These are phyloP conservation scores for Anas platyrhynchos DNA, from an alignment of 2,113 vertebrate genomes.

Conservation along the genomic window DNA sequence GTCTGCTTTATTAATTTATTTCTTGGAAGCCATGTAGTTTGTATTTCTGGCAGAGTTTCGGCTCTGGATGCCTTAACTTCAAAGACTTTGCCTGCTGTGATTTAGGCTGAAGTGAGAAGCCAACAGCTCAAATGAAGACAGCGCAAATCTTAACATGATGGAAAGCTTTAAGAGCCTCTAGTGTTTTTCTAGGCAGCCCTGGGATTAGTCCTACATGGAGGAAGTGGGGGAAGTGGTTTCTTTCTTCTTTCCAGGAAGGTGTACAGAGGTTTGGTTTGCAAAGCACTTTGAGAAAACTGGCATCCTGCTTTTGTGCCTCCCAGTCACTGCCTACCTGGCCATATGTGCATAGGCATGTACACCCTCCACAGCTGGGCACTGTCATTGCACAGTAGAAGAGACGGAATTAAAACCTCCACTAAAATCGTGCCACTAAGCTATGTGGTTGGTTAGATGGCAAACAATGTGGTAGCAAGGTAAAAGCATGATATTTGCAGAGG, in stretches of 20 bases:
- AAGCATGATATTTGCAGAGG: not conserved
- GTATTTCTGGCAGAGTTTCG: not conserved
- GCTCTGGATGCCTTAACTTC: not conserved
- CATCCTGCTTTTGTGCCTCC: not conserved
- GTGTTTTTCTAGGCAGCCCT: not conserved
- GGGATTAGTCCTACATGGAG: not conserved
- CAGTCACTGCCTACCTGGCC: not conserved
- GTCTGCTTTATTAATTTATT: not conserved
- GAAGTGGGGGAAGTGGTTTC: not conserved
- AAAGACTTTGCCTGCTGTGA: not conserved
- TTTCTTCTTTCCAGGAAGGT: not conserved
- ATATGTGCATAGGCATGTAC: rapidly evolving
- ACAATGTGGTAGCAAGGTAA: not conserved
- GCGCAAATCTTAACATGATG: not conserved
- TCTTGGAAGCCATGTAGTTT: not conserved
- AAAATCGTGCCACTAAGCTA: not conserved
- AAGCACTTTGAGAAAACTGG: not conserved
- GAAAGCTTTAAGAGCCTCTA: not conserved
- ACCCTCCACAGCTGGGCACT: not conserved
- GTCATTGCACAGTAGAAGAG: not conserved
- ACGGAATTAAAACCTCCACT: not conserved
- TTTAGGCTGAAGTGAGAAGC: slow-evolving; percentile 33
- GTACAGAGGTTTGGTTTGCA: not conserved
- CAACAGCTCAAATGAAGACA: not conserved
- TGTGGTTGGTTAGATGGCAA: not conserved